Evolutionary conservation across 2,888 invertebrate species (phyloP).

Genomic region (Antheraea yamamai): DNA sequence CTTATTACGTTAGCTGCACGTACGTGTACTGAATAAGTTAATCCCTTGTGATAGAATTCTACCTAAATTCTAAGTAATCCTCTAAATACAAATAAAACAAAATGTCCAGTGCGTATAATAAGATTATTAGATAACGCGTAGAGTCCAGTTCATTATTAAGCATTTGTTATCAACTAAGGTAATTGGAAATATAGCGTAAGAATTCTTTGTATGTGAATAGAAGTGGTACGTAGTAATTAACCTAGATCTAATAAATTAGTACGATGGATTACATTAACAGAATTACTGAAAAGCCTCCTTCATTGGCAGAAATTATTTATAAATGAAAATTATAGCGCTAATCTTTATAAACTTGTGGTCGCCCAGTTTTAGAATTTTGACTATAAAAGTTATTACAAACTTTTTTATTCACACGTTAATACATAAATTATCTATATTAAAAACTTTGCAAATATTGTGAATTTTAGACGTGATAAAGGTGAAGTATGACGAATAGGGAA

Average conservation of each 20-base stretch:
- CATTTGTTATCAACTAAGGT: neutral
- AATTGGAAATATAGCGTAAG: neutral
- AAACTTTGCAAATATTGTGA: too few relatives aligned
- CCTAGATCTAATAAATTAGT: neutral
- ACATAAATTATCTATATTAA: too few relatives aligned
- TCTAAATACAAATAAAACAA: neutral
- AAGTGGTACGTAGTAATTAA: neutral
- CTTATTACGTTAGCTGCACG: neutral
- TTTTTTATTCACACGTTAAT: too few relatives aligned
- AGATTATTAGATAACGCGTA: neutral
- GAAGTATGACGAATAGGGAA: too few relatives aligned
- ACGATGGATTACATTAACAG: too few relatives aligned
- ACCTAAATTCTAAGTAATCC: neutral
- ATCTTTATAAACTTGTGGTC: too few relatives aligned
- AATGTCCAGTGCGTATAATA: neutral
- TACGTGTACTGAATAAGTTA: neutral
- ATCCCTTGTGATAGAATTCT: neutral
- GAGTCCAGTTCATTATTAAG: neutral
- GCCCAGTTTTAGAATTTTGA: too few relatives aligned
- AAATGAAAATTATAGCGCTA: too few relatives aligned
- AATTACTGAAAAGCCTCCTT: too few relatives aligned
- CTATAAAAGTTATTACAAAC: too few relatives aligned
- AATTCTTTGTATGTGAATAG: neutral
- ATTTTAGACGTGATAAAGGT: too few relatives aligned
- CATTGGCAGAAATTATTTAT: too few relatives aligned